Percentiles rank a stretch among this genome's conserved stretches.
Conservation (phyloP, 2,888 invertebrate genomes). For the Bembecia ichneumoniformis region DNA sequence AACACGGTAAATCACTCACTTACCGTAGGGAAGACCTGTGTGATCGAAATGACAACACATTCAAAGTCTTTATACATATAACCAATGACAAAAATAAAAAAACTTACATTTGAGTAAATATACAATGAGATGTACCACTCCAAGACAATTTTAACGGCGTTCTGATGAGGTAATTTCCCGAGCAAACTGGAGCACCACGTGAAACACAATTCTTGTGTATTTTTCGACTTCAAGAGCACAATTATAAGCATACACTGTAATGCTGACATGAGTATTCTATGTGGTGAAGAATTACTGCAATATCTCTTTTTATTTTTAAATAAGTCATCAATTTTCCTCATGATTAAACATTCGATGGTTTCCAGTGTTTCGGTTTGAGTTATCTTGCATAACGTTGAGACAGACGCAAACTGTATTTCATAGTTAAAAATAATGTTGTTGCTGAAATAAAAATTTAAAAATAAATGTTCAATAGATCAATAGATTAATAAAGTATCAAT, state of each 20-base stretch:
- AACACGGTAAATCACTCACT: no score
- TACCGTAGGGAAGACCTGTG: no score
- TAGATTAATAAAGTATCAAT: no score
- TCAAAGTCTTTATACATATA: no score
- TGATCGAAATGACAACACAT: no score
- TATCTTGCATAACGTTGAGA: conserved; percentile 33
- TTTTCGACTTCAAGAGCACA: conserved; percentile 25
- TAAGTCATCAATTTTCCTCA: conserved; percentile 32
- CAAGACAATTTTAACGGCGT: conserved; percentile 43
- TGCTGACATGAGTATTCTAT: conserved; percentile 39
- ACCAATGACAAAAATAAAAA: background rate
- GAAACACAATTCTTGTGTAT: conserved; percentile 18
- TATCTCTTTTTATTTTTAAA: conserved; percentile 53
- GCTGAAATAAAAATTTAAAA: conserved; percentile 26
- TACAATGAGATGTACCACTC: conserved; percentile 54
- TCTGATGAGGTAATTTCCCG: conserved; percentile 51
- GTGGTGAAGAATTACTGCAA: conserved; percentile 50
- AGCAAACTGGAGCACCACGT: conserved; percentile 44
- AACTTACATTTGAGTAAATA: conserved; percentile 15
- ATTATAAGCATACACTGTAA: conserved; percentile 47
- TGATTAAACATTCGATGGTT: conserved; percentile 31
- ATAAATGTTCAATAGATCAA: no score
- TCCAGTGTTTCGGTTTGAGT: conserved; percentile 24
- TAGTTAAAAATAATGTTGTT: conserved; percentile 33
- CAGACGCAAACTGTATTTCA: conserved; percentile 38